Conservation (phyloP, 92 coral and sea anemone species). For the Epizoanthus scotinus region DNA sequence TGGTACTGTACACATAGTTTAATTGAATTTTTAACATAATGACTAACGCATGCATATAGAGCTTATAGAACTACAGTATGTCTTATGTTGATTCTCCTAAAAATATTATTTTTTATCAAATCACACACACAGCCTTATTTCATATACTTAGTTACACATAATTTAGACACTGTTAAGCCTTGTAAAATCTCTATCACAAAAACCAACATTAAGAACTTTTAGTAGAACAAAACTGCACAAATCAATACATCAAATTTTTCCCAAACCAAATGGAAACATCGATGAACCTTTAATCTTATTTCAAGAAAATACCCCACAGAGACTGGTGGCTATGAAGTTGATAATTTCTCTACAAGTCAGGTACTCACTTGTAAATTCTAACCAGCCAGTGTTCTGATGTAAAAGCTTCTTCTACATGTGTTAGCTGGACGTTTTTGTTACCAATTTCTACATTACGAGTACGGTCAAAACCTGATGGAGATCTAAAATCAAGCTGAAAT, state of each 20-base stretch:
- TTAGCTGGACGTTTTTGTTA: slow-evolving; percentile 87
- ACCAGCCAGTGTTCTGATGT: slow-evolving; percentile 99
- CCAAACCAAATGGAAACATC: background rate
- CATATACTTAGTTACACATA: too few species aligned
- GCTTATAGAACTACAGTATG: too few species aligned
- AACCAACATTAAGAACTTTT: too few species aligned
- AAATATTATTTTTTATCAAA: too few species aligned
- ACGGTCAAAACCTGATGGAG: slow-evolving; percentile 98
- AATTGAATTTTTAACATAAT: too few species aligned
- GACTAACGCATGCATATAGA: too few species aligned
- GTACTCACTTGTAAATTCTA: slow-evolving; percentile 94
- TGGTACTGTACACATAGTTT: too few species aligned
- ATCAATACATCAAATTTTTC: background rate
- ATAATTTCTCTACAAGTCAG: background rate
- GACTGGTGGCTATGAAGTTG: background rate
- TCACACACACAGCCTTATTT: too few species aligned
- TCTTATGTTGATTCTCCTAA: too few species aligned
- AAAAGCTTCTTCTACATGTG: slow-evolving; percentile 96
- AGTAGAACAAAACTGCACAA: too few species aligned
- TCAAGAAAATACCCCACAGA: background rate
- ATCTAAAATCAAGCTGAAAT: slow-evolving; percentile 92
- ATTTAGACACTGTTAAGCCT: too few species aligned
- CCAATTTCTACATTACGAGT: slow-evolving; percentile 99
- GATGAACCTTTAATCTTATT: background rate
- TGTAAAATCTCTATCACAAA: too few species aligned